Evolutionary conservation across 1,140 invertebrate genomes (phyloP).

Genomic region (Zophobas atratus): DNA sequence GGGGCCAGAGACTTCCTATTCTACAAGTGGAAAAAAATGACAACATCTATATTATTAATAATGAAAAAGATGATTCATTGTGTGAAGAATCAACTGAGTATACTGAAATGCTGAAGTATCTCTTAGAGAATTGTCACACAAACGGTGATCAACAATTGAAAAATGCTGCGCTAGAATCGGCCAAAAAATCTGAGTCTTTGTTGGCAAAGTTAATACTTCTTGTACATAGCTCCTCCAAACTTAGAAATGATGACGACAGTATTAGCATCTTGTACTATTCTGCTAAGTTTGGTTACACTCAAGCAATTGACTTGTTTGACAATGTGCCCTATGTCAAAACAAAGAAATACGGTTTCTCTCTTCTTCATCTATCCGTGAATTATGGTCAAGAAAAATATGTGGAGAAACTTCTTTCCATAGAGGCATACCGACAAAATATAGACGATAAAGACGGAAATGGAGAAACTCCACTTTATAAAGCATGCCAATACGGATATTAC

Average conservation of each 20-base stretch:
- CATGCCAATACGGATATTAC: too few species aligned
- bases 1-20: conserved; percentile 14
- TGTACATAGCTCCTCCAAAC: not conserved
- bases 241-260: not conserved
- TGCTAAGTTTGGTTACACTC: conserved; percentile 1
- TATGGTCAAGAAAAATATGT: conserved; percentile 20
- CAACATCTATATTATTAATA: not conserved
- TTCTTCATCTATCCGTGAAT: conserved; percentile 8
- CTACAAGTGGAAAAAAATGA: conserved; percentile 3
- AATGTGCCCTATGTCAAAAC: not conserved
- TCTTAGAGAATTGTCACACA: conserved; percentile 5
- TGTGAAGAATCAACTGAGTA: not conserved
- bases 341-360: not conserved
- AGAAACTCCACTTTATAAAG: conserved; percentile 7
- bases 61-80: conserved; percentile 1
- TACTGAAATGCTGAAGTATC: conserved; percentile 4
- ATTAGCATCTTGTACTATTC: conserved; percentile 11
- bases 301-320: conserved; percentile 11
- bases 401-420: not conserved
- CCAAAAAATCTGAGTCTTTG: not conserved
- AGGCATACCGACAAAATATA: not conserved
- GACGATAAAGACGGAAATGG: conserved; percentile 36
- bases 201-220: not conserved
- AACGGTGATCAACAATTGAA: not conserved
- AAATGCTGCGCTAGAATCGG: not conserved